Base-by-base conservation (phyloP, 2,113 vertebrate genomes). In the Catagonus wagneri region DNA sequence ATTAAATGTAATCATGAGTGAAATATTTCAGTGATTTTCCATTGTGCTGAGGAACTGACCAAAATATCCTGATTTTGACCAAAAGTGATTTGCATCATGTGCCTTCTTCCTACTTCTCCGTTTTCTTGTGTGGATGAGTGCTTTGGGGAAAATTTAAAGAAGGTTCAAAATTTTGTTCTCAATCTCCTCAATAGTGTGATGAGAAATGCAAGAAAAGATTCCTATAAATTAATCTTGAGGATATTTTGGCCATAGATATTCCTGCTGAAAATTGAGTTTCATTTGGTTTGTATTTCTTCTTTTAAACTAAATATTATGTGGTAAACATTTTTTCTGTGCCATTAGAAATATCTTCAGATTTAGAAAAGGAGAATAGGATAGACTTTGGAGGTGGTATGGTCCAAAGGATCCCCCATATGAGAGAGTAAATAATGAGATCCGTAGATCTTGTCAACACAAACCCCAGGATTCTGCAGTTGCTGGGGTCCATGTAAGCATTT, bases 1-100 rank as follows among this genome's bases (percentile, higher is more conserved):
- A 52, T 66, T 71, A 81, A 14, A 72, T 25, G 29, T 74, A 0
- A 66, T n/a, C 32, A 6, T 89, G 54, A 88, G 20, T 74, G 54
- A 92, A 94, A 66, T 90, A 83, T 39, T 76, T 83, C 20, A 76
- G 29, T 85, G 23, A 60, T 76, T 93, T 88, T 88, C 17, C 15
- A 66, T 60, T 66, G 34, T 17, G 63, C 7, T 85, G 60, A 78
- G 39, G 1, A 72, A 58, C 50, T 89, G 2, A 60, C 6, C 27
- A 84, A 80, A 63, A 65, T 76, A 94, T 50, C 6, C 10, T 58
- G 29, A 61, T 87, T 91, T 93, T 94, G 19, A 80, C 9, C 3
- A 74, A 50, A 85, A 71, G 52, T 72, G 25, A 80, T 89, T 17
- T 87, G 14, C 15, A 72, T 78, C 10, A 2, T 61, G 4, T 75